A percentile compares a stretch with the other conserved stretches of the same genome.
Conservation (phyloP, 2,797 vertebrate genomes). For the Micromesistius poutassou region DNA sequence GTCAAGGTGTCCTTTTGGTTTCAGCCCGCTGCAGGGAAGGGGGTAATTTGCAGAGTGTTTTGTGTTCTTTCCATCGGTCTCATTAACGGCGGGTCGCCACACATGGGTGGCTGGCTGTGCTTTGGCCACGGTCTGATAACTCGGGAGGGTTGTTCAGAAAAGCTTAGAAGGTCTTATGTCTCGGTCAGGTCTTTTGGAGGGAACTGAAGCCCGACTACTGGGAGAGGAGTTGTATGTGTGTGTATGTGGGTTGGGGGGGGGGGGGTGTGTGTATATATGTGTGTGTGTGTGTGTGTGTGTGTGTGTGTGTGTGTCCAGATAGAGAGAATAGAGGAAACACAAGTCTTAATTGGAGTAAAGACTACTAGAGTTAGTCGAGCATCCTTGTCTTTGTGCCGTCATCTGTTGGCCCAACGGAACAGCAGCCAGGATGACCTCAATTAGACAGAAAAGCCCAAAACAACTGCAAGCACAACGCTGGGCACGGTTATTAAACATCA, state of each 20-base stretch:
- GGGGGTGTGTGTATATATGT: background rate
- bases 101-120: background rate
- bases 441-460: conserved; percentile 14
- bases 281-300: background rate
- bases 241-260: background rate
- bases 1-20: background rate
- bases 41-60: background rate
- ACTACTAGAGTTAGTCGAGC: conserved; percentile 68
- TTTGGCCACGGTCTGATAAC: background rate
- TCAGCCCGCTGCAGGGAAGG: background rate
- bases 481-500: background rate
- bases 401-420: conserved; percentile 50
- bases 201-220: background rate
- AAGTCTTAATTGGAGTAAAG: conserved; percentile 64
- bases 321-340: conserved; percentile 41
- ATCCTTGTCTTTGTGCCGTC: conserved; percentile 54
- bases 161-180: background rate
- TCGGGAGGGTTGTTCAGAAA: background rate
- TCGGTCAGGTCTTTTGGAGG: background rate
- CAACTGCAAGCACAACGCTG: background rate
- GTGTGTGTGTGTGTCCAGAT: background rate
- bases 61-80: background rate
- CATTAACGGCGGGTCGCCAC: background rate
- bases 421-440: conserved; percentile 36
- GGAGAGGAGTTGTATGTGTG: background rate